Percentiles rank a stretch among this genome's conserved stretches.
phyloP scores from a whole-genome alignment of 2,797 vertebrate species.

The Semotilus atromaculatus region DNA sequence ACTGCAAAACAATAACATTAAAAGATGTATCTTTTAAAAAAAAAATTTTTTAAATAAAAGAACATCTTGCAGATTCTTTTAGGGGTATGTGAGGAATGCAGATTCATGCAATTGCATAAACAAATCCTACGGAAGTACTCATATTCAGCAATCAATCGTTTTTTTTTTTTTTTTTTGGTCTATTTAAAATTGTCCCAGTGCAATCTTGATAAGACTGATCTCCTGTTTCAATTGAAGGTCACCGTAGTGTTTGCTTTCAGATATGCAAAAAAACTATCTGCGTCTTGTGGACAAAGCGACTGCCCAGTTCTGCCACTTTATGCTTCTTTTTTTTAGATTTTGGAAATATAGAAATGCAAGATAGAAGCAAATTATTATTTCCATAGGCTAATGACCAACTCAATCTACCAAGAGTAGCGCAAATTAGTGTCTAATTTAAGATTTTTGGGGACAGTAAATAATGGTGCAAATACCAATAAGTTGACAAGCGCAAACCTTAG shows the following conservation, averaged over 20 bases:
- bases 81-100: not conserved
- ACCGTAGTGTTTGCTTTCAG: not conserved
- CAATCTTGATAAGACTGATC: not conserved
- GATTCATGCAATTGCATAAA: not conserved
- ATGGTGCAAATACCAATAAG: no score
- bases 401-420: no score
- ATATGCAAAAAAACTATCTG: not conserved
- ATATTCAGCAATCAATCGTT: not conserved
- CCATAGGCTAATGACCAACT: no score
- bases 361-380: no score
- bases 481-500: no score
- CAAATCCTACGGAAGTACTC: not conserved
- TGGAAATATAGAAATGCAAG: not conserved
- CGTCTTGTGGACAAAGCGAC: not conserved
- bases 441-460: no score
- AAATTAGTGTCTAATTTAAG: no score
- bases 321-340: not conserved
- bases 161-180: not conserved
- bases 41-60: no score
- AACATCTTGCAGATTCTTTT: not conserved
- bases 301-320: not conserved
- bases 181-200: not conserved
- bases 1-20: not conserved
- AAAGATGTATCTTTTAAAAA: no score
- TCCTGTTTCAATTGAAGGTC: not conserved